A percentile compares a stretch with the other conserved stretches of the same genome.
These are phyloP conservation scores for Theodoxus fluviatilis DNA, from an alignment of 2,888 invertebrate genomes.

Conservation along the genomic window DNA sequence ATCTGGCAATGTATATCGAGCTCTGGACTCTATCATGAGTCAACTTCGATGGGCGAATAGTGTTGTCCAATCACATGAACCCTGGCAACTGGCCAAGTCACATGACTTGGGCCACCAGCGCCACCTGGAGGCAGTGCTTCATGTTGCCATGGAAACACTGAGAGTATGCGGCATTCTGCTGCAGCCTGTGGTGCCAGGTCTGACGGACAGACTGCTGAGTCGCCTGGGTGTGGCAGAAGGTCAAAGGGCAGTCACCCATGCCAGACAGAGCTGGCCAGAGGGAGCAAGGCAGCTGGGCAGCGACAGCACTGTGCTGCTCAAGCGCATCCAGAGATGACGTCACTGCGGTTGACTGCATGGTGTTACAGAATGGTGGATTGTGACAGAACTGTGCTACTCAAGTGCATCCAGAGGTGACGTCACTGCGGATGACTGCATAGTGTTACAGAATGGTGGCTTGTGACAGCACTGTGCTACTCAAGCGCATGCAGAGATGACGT, in stretches of 20 bases:
- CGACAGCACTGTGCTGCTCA: too few species aligned
- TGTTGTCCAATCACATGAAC: conserved; percentile 85
- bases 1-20: too few species aligned
- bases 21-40: conserved; percentile 78
- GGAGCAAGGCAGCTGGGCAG: too few species aligned
- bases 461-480: too few species aligned
- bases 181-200: conserved; percentile 83
- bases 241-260: conserved; percentile 37
- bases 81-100: conserved; percentile 83
- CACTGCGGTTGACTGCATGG: too few species aligned
- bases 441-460: too few species aligned
- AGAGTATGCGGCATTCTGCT: conserved; percentile 82
- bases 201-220: conserved; percentile 74
- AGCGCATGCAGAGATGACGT: too few species aligned
- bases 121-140: conserved; percentile 75
- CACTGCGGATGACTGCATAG: too few species aligned
- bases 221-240: conserved; percentile 51
- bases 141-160: conserved; percentile 84
- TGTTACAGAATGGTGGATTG: too few species aligned
- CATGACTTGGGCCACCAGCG: conserved; percentile 65
- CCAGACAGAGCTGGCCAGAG: conserved; percentile 13
- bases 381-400: too few species aligned
- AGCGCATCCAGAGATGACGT: too few species aligned
- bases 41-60: conserved; percentile 81
- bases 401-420: too few species aligned